phyloP scores from a whole-genome alignment of 2,888 invertebrate species.

The Pterostichus madidus region DNA sequence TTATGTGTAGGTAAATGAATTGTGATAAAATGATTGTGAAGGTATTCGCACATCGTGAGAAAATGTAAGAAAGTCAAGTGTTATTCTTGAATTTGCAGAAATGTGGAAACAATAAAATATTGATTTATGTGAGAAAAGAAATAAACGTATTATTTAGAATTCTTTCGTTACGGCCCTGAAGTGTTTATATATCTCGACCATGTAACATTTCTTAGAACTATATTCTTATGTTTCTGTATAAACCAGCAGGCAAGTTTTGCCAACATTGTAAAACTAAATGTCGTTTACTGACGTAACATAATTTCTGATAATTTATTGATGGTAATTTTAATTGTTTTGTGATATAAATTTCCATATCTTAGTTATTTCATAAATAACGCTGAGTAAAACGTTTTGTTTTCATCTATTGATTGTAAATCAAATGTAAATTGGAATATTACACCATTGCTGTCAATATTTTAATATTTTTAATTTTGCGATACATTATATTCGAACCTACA shows the following conservation, averaged over 20 bases:
- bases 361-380: constrained; percentile 40
- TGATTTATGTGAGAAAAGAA: constrained; percentile 26
- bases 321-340: constrained; percentile 50
- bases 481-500: no score
- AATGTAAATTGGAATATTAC: constrained; percentile 3
- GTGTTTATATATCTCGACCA: constrained; percentile 37
- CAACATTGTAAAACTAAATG: constrained; percentile 52
- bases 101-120: no score
- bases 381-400: constrained; percentile 7
- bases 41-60: no score
- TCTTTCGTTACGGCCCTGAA: constrained; percentile 12
- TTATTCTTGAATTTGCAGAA: no score
- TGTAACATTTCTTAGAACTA: constrained; percentile 31
- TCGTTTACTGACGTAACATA: constrained; percentile 37
- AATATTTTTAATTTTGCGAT: neutral
- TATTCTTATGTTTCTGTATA: constrained; percentile 35
- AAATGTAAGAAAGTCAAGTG: no score
- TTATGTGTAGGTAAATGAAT: no score
- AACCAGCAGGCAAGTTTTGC: constrained; percentile 18
- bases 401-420: constrained; percentile 1
- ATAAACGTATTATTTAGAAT: constrained; percentile 2
- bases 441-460: neutral
- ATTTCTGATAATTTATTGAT: constrained; percentile 54
- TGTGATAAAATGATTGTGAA: no score
- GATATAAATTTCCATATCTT: constrained; percentile 51